Conservation (phyloP, 2,888 invertebrate genomes). For the Drosophila greeni region DNA sequence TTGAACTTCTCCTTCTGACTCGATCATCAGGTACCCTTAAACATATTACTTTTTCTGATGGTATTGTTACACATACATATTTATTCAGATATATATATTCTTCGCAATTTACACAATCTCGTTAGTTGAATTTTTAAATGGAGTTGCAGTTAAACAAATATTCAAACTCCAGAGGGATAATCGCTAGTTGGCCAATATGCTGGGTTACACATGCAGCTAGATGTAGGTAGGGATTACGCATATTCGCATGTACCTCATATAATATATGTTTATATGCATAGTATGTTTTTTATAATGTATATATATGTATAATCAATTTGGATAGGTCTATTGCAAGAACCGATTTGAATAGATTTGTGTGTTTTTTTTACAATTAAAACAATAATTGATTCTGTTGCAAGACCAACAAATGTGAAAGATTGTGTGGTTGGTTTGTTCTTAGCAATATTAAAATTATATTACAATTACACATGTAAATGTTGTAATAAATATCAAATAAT, state of each 20-base stretch:
- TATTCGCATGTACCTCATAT: slow-evolving; percentile 23
- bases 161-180: slow-evolving; percentile 22
- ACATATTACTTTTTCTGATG: slow-evolving; percentile 14
- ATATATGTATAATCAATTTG: slow-evolving; percentile 23
- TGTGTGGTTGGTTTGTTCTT: slow-evolving; percentile 9
- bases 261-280: slow-evolving; percentile 25
- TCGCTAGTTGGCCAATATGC: slow-evolving; percentile 13
- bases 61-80: slow-evolving; percentile 58
- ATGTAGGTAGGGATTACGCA: slow-evolving; percentile 22
- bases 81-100: slow-evolving; percentile 47
- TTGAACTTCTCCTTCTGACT: neutral
- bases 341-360: neutral
- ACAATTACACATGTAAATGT: slow-evolving; percentile 12
- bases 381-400: slow-evolving; percentile 11
- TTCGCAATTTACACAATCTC: slow-evolving; percentile 50
- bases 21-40: too few species aligned
- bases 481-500: slow-evolving; percentile 16
- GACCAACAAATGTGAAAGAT: slow-evolving; percentile 3
- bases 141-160: slow-evolving; percentile 22
- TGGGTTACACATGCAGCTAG: slow-evolving; percentile 12
- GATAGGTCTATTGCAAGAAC: slow-evolving; percentile 20
- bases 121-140: slow-evolving; percentile 35
- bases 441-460: slow-evolving; percentile 12
- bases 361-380: slow-evolving; percentile 7
- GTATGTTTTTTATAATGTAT: slow-evolving; percentile 1